Conservation (phyloP, 2,797 vertebrate genomes). For the Acanthiza pusilla region DNA sequence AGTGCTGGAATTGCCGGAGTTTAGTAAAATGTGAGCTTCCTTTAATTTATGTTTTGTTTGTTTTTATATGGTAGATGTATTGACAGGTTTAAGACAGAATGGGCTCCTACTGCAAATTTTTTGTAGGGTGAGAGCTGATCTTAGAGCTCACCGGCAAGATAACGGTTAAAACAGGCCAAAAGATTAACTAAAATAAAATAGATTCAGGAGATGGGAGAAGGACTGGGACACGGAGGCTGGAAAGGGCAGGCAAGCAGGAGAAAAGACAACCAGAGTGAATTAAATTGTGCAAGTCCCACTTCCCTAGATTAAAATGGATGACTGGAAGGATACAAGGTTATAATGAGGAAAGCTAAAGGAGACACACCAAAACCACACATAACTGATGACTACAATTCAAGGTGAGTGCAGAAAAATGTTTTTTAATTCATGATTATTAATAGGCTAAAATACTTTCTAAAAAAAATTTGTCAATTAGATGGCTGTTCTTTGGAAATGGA, state of each 20-base stretch:
- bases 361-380: background rate
- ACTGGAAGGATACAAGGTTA: background rate
- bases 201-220: background rate
- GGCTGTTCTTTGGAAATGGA: background rate
- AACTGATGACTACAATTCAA: background rate
- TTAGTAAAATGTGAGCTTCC: background rate
- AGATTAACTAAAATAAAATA: background rate
- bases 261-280: background rate
- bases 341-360: background rate
- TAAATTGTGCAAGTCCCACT: background rate
- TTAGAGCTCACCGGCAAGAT: rapidly evolving
- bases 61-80: background rate
- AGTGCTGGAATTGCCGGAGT: background rate
- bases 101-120: background rate
- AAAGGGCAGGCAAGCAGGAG: background rate
- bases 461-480: background rate
- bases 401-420: background rate
- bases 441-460: background rate
- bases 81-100: background rate
- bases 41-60: background rate
- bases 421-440: background rate
- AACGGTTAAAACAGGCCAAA: background rate
- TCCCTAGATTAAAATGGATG: background rate
- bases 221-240: background rate
- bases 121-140: background rate